Percentiles rank a stretch among this genome's conserved stretches.
phyloP scores from a whole-genome alignment of 2,797 vertebrate species.

The Zenarchopterus dispar region DNA sequence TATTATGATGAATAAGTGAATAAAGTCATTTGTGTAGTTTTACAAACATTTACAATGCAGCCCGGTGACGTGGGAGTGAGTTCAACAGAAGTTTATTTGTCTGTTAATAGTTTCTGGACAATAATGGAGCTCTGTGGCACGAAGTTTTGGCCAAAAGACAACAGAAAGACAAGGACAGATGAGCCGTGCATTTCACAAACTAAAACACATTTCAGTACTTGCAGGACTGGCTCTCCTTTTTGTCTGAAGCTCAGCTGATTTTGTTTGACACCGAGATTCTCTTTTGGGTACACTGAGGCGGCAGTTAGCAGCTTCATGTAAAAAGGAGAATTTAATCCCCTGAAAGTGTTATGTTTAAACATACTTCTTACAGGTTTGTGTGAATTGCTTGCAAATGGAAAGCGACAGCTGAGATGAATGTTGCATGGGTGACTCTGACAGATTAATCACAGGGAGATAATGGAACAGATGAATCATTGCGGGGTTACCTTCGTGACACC shows the following conservation, averaged over 20 bases:
- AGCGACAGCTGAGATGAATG: conserved; percentile 25
- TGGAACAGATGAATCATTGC: conserved; percentile 20
- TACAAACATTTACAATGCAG: too few relatives aligned
- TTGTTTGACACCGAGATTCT: background rate
- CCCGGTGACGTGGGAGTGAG: too few relatives aligned
- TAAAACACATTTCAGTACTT: background rate
- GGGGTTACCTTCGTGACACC: conserved; percentile 15
- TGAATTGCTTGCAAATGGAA: conserved; percentile 28
- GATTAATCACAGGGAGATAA: conserved; percentile 26
- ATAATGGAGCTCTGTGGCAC: too few relatives aligned
- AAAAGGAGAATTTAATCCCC: conserved; percentile 15
- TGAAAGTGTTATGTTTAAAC: conserved; percentile 30
- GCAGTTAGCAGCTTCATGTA: conserved; percentile 13
- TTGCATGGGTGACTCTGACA: conserved; percentile 16
- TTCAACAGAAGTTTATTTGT: too few relatives aligned
- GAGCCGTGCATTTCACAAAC: background rate
- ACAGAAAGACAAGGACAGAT: too few relatives aligned
- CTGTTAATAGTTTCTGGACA: too few relatives aligned
- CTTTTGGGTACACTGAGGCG: background rate
- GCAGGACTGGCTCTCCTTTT: background rate
- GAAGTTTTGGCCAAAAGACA: too few relatives aligned
- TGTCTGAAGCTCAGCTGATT: background rate
- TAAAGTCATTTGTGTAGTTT: too few relatives aligned
- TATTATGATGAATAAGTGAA: too few relatives aligned
- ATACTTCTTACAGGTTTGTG: conserved; percentile 10